Conservation (phyloP, 2,113 vertebrate species). For the Triplophysa dalaica region DNA sequence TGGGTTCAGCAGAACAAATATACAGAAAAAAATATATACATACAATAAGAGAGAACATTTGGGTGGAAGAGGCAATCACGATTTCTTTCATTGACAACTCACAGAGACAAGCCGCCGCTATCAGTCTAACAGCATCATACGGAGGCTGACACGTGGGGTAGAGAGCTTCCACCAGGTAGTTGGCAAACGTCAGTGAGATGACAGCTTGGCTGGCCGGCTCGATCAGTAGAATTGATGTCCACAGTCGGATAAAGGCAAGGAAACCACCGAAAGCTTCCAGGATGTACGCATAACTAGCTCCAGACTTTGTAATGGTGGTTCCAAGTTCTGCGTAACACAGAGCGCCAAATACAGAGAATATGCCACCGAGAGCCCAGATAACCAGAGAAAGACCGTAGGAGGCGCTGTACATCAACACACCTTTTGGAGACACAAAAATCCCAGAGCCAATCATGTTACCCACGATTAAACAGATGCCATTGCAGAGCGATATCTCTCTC, state of each 20-base stretch:
- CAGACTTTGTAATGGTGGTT: slow-evolving; percentile 83
- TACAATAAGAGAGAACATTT: too few relatives aligned
- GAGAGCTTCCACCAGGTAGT: slow-evolving; percentile 81
- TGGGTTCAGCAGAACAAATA: too few relatives aligned
- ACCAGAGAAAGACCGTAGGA: slow-evolving; percentile 81
- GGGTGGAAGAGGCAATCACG: neutral
- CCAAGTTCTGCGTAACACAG: slow-evolving; percentile 84
- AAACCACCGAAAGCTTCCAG: slow-evolving; percentile 84
- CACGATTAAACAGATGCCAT: slow-evolving; percentile 83
- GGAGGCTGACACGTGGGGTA: slow-evolving; percentile 82
- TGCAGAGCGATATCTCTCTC: slow-evolving; percentile 82
- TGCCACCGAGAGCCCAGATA: slow-evolving; percentile 78
- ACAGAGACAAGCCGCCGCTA: slow-evolving; percentile 85
- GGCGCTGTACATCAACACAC: slow-evolving; percentile 80
- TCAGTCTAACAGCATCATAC: slow-evolving; percentile 75
- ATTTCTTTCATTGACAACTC: slow-evolving; percentile 60
- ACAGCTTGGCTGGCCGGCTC: slow-evolving; percentile 84
- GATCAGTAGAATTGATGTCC: slow-evolving; percentile 85
- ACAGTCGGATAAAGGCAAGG: slow-evolving; percentile 84
- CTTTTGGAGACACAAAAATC: slow-evolving; percentile 84
- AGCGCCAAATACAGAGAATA: slow-evolving; percentile 84
- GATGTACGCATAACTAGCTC: slow-evolving; percentile 86
- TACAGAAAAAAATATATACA: too few relatives aligned
- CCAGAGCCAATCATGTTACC: slow-evolving; percentile 90
- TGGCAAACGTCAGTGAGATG: slow-evolving; percentile 85